Conservation (phyloP, 2,113 vertebrate genomes). For the Sisor rabdophorus region DNA sequence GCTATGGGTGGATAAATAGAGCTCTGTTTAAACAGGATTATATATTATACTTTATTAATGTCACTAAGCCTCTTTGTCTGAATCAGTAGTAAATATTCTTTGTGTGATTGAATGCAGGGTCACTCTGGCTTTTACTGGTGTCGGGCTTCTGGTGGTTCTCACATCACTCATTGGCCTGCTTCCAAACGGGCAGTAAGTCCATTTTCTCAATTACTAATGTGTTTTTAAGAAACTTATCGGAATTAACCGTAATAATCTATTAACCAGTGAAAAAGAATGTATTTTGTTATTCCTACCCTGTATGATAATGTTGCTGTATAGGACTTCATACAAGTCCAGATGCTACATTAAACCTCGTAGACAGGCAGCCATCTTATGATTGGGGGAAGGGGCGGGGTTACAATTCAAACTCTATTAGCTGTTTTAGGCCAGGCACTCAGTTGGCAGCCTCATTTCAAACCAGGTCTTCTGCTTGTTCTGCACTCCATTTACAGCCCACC, state of each 20-base stretch:
- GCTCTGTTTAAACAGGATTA: no score
- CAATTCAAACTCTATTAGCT: no score
- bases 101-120: conserved; percentile 68
- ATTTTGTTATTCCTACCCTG: not conserved
- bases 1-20: not conserved
- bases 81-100: not conserved
- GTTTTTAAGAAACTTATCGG: not conserved
- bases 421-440: no score
- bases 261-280: not conserved
- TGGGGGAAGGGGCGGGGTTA: no score
- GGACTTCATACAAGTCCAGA: not conserved
- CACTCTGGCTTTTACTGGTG: conserved; percentile 83
- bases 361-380: no score
- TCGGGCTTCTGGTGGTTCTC: conserved; percentile 79
- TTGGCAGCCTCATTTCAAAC: no score
- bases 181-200: conserved; percentile 78
- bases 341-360: not conserved
- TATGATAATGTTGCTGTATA: no score
- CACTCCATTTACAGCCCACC: no score
- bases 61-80: not conserved
- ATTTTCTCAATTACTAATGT: not conserved
- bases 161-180: conserved; percentile 82
- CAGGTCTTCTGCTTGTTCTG: no score
- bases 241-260: not conserved
- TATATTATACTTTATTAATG: not conserved